Evolutionary conservation across 2,113 vertebrate species (phyloP).

Genomic region (Chlamydotis undulata): DNA sequence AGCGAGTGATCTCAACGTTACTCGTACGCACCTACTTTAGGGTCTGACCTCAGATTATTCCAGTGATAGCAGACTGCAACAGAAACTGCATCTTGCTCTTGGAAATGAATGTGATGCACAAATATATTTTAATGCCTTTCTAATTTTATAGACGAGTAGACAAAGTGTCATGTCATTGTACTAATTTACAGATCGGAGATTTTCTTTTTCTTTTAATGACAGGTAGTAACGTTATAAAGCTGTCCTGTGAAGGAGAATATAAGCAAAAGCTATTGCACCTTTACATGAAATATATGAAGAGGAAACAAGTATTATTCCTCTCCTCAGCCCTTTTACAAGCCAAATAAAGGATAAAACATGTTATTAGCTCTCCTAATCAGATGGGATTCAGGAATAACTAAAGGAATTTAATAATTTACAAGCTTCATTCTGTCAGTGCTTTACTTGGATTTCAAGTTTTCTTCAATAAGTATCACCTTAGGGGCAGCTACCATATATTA

Average conservation of each 20-base stretch:
- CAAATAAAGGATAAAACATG: not conserved
- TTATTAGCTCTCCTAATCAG: not conserved
- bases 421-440: not conserved
- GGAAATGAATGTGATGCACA: not conserved
- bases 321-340: not conserved
- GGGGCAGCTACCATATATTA: not conserved
- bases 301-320: not conserved
- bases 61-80: not conserved
- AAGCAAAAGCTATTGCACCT: not conserved
- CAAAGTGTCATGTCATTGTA: not conserved
- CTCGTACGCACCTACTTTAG: not conserved
- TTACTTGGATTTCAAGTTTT: not conserved
- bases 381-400: not conserved
- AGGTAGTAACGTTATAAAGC: not conserved
- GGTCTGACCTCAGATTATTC: not conserved
- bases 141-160: not conserved
- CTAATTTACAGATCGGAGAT: not conserved
- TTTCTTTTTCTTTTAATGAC: not conserved
- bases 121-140: not conserved
- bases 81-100: not conserved
- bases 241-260: not conserved
- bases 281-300: not conserved
- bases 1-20: not conserved
- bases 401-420: not conserved
- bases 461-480: not conserved